Base-by-base conservation (phyloP, 2,888 invertebrate species). In the Lepidocyrtoides sp. region DNA sequence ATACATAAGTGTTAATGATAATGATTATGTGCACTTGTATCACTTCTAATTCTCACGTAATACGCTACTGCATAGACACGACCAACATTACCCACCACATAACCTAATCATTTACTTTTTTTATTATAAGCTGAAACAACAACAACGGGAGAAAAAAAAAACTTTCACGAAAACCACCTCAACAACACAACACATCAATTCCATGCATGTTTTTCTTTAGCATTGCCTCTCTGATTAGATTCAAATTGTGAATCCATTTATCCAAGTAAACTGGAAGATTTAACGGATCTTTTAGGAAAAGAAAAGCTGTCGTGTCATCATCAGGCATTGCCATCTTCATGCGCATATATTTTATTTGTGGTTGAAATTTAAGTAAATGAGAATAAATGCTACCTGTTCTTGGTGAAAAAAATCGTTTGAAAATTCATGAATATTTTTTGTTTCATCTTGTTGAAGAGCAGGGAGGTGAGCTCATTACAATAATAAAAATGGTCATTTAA, bases 21-120 rank as follows among this genome's bases (percentile, higher is more conserved):
- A 84, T 85, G 90, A 60, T 90, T 84, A 90, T 84, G 66, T 41
- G 57, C 60, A 41, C 44, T 57, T 44, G 36, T 89, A 89, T 84
- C 90, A 17, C 84, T 84, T 79, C 48, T 85, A 90, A 90, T 90
- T 90, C 84, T 90, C 90, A 90, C 90, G 90, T 77, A 84, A 84
- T 77, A 77, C 84, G 90, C 90, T 90, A 90, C 90, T 44, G 90
- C 90, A 79, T 26, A n/a, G 10, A 48, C 20, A 75, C 20, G 57
- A 41, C n/a, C 12, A 81, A 48, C n/a, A 87, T 8, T 36, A 51
- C 29, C 20, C 14, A 57, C 36, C 17, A 82, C 41, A 20, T 20
- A 23, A 14, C 14, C 36, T 83, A 44, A 60, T 81, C 57, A 66
- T 60, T 63, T 63, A 60, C 17, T n/a, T 17, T 36, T 69, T 69